phyloP scores from a whole-genome alignment of 2,113 vertebrate species.

The Peucedramus taeniatus region DNA sequence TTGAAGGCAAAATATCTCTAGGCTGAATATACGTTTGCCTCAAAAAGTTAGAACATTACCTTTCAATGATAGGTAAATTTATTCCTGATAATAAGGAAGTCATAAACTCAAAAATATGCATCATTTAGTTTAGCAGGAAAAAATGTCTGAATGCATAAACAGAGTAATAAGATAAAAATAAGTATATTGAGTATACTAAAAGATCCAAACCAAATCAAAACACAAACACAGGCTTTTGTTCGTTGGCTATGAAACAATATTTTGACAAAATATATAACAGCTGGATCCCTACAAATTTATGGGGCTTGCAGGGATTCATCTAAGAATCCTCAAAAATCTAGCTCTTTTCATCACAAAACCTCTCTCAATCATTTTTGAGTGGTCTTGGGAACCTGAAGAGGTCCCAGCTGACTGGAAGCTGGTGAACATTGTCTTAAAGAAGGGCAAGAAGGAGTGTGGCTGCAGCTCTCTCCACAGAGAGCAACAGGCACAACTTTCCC shows the following conservation, averaged over 20 bases:
- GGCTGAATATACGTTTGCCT: background rate
- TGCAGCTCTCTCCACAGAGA: too few relatives aligned
- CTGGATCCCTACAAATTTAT: background rate
- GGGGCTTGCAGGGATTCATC: background rate
- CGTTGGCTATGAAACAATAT: background rate
- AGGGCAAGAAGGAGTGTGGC: background rate
- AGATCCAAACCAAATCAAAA: background rate
- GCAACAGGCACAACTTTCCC: too few relatives aligned
- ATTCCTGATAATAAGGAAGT: background rate
- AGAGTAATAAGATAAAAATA: background rate
- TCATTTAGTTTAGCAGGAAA: background rate
- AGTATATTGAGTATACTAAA: background rate
- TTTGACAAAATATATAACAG: background rate
- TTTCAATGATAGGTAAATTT: background rate
- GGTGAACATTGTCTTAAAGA: background rate
- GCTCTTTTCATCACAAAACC: background rate
- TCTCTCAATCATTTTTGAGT: background rate
- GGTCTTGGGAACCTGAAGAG: background rate
- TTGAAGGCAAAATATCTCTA: background rate
- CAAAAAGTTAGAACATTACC: background rate
- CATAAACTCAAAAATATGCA: background rate
- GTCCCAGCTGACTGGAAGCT: background rate
- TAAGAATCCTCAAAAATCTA: background rate
- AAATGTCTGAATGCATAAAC: background rate
- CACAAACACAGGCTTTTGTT: background rate